Conservation (phyloP, 1,140 invertebrate genomes). For the Neodiprion virginianus region DNA sequence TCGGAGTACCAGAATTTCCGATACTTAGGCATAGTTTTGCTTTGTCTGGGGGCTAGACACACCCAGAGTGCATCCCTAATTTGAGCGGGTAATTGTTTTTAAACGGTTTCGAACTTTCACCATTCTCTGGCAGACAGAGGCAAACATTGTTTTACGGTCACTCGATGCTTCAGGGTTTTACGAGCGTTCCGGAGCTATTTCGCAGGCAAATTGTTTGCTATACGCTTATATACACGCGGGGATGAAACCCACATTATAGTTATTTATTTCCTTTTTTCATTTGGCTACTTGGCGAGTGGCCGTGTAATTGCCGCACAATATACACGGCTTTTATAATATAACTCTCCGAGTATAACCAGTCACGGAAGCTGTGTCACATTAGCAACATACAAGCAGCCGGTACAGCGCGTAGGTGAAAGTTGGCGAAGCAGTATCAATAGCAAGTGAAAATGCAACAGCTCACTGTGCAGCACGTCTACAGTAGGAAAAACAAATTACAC, state of each 20-base stretch:
- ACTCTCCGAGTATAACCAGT: background rate
- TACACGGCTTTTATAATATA: background rate
- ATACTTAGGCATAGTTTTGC: too few species aligned
- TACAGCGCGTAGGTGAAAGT: background rate
- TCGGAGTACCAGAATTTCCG: too few species aligned
- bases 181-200: background rate
- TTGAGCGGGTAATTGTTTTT: background rate
- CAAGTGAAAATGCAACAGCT: too few species aligned
- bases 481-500: too few species aligned
- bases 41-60: too few species aligned
- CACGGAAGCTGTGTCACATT: conserved; percentile 1
- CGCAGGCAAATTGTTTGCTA: conserved; percentile 2
- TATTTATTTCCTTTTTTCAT: background rate
- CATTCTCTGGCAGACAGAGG: background rate
- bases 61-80: background rate
- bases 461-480: too few species aligned
- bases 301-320: background rate
- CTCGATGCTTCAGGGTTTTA: background rate
- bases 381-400: background rate
- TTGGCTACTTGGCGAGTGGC: background rate
- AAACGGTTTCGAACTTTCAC: conserved; percentile 7
- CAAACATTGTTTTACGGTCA: too few species aligned
- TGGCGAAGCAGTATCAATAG: too few species aligned
- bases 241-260: background rate
- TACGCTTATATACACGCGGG: background rate